phyloP scores from a whole-genome alignment of 1,140 invertebrate genomes.

The Cylas formicarius region DNA sequence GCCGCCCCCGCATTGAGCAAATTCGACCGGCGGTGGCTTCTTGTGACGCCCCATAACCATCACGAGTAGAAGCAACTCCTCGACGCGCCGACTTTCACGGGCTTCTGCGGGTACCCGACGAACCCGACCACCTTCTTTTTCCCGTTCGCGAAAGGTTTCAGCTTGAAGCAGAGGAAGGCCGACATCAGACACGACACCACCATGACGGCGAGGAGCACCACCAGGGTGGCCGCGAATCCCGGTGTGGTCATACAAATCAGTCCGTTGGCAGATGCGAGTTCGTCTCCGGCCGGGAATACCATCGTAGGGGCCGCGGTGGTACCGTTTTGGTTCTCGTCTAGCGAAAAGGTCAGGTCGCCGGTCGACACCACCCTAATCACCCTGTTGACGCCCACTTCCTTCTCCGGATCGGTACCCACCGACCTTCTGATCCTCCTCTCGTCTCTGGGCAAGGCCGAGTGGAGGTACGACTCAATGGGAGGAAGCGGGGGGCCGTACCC shows the following conservation, averaged over 20 bases:
- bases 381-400: slow-evolving; percentile 74
- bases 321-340: slow-evolving; percentile 54
- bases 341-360: slow-evolving; percentile 74
- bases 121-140: slow-evolving; percentile 48
- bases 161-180: slow-evolving; percentile 70
- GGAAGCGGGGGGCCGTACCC: slow-evolving; percentile 59
- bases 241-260: slow-evolving; percentile 89
- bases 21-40: no score
- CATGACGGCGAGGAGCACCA: slow-evolving; percentile 71
- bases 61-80: slow-evolving; percentile 52
- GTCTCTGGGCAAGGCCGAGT: slow-evolving; percentile 59
- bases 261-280: slow-evolving; percentile 40
- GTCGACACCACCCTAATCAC: slow-evolving; percentile 79
- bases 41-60: no score
- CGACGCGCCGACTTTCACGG: slow-evolving; percentile 32
- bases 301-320: slow-evolving; percentile 55
- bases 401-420: slow-evolving; percentile 54
- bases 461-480: slow-evolving; percentile 57
- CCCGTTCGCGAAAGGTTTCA: slow-evolving; percentile 60
- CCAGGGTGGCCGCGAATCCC: slow-evolving; percentile 76
- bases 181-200: slow-evolving; percentile 77
- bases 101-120: slow-evolving; percentile 40
- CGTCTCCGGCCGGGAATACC: slow-evolving; percentile 57
- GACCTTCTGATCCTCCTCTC: slow-evolving; percentile 63
- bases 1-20: no score